Base-by-base conservation (phyloP, 2,888 invertebrate species). In the Antheraea yamamai region DNA sequence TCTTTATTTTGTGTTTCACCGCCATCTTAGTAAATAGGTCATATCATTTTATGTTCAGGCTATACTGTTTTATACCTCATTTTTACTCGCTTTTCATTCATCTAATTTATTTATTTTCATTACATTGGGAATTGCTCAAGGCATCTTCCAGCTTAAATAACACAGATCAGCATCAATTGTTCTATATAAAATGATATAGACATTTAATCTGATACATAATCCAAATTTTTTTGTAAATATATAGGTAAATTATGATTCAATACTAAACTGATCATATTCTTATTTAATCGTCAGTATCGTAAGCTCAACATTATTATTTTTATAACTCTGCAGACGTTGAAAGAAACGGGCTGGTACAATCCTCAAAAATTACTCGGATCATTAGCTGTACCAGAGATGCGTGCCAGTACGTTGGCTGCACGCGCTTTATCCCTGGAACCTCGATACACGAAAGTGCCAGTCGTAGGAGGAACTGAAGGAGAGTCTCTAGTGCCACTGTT, bases 381-480 rank as follows among this genome's bases (percentile, higher is more conserved):
- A 1, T 73, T 94, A 61, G 94, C 95, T 1, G 92, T 93, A 12
- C 92, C 89, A 0, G 95, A 95, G 81, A 93, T 94, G 94, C 87
- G 94, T 7, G 93, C 95, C 18, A 94, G 92, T 77, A 93, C 93
- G 0, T 81, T 94, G 2, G 94, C 94, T 0, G 94, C 94, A 4
- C 86, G 89, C 0, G 92, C 91, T 0, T 86, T 94, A 4, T 86
- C 89, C 73, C 87, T 94, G 3, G 94, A 94, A 75, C 94, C 94
- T 0, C 81, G 88, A 26, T 92, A 90, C 79, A 91, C 92, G 2
- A 86, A 92, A 70, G 93, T 95, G 14, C 94, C 94, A 0, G 93
- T 93, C 79, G 90, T 94, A 2, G 93, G 93, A 0, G 94, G 94
- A 73, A 91, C 93, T 10, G 94, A 94, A 76, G 94, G 94, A 10